Base-by-base conservation (phyloP, 2,888 invertebrate genomes). In the Pimpla rufipes region DNA sequence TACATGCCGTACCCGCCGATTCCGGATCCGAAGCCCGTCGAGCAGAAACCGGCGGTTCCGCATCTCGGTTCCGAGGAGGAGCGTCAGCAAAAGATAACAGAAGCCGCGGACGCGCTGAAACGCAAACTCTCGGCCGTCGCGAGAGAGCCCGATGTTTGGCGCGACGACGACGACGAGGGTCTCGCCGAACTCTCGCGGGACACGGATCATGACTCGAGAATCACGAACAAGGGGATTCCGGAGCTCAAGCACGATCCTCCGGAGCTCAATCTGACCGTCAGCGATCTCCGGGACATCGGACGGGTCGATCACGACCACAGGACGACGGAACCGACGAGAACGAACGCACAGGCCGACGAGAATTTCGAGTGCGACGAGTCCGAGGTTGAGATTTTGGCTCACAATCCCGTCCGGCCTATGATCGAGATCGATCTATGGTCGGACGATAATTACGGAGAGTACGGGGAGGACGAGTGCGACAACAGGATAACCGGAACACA, bases 11-110 rank as follows among this genome's bases (percentile, higher is more conserved):
- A 16, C n/a, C n/a, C 75, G 35, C 42, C 73, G 11, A 40, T 35
- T 1, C 40, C 42, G 11, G 71, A 70, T 6, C 16, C 67, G 8
- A 74, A 66, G 18, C 79, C 62, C 4, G 29, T 11, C 0, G 66
- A 82, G 0, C 82, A 83, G 29, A 87, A 85, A 50, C 90, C 91
- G 8, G 64, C 89, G 11, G 66, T 81, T 13, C 84, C 85, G n/a
- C 84, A 81, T 21, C 88, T 88, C n/a, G 93, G 93, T 2, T 93
- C 93, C 0, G 92, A 92, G 64, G 93, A 93, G 62, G 93, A 93
- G 79, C 89, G 93, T 0, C 88, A 89, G 21, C 89, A 89, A 29
- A 93, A 92, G 47, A 93, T 93, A 76, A 89, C 88, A 1, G 90
- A 92, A 47, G 90, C 92, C 0, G 93, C 91, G 0, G 91, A 92